These are phyloP conservation scores for Melangyna quadrimaculata DNA, from an alignment of 2,888 invertebrate genomes.

Conservation along the genomic window DNA sequence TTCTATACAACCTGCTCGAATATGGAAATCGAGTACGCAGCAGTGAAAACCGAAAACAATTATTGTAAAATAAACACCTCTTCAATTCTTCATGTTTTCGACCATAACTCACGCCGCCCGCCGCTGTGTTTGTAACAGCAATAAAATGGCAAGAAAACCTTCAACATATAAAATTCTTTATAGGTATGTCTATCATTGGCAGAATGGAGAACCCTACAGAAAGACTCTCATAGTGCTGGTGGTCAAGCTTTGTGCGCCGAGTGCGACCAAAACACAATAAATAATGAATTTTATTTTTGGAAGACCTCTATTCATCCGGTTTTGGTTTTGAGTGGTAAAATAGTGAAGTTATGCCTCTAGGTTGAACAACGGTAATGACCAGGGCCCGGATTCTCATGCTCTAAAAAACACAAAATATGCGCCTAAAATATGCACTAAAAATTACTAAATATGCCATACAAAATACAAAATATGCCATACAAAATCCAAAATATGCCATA, in stretches of 20 bases:
- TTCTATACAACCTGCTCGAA: conserved; percentile 21
- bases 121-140: conserved; percentile 16
- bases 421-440: no score
- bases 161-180: conserved; percentile 7
- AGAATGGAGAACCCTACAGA: neutral
- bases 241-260: neutral
- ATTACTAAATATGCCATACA: no score
- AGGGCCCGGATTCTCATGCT: no score
- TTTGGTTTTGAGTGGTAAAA: conserved; percentile 17
- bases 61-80: conserved; percentile 18
- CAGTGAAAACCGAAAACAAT: conserved; percentile 57
- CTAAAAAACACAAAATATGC: no score
- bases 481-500: no score
- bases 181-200: neutral
- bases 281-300: conserved; percentile 12
- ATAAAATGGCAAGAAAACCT: conserved; percentile 26
- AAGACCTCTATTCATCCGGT: conserved; percentile 14
- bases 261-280: neutral
- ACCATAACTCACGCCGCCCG: conserved; percentile 48
- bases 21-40: neutral
- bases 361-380: conserved; percentile 21
- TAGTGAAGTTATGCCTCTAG: neutral
- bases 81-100: conserved; percentile 20
- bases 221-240: no score
- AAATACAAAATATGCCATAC: no score